Conservation (phyloP, 2,113 vertebrate species). For the Charadrius vociferus region DNA sequence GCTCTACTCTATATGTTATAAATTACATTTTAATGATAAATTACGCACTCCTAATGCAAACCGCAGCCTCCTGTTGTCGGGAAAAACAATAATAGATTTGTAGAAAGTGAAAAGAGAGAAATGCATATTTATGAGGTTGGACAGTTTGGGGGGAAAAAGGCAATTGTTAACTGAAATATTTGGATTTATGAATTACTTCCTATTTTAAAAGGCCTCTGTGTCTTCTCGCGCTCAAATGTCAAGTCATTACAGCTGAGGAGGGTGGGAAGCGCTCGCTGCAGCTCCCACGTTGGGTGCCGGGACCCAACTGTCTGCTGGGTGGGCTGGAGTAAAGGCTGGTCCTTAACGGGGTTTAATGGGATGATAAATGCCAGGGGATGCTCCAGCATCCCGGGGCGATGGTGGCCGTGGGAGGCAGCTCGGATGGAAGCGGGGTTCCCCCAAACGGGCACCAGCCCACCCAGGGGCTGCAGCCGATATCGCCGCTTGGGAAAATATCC, state of each 20-base stretch:
- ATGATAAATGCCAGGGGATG: neutral
- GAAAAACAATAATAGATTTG: slow-evolving; percentile 65
- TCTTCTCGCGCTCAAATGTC: neutral
- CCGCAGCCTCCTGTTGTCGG: slow-evolving; percentile 7
- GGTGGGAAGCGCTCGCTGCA: neutral
- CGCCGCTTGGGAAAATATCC: neutral
- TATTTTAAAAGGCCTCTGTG: neutral
- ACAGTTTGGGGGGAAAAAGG: neutral
- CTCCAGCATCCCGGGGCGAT: accelerated
- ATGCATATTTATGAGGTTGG: slow-evolving; percentile 67
- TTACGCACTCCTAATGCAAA: slow-evolving; percentile 28
- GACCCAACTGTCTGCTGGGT: neutral
- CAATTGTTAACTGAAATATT: slow-evolving; percentile 34
- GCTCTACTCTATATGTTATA: slow-evolving; percentile 45
- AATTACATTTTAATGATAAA: slow-evolving; percentile 70
- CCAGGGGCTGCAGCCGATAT: accelerated
- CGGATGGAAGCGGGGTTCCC: accelerated
- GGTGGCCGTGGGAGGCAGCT: neutral
- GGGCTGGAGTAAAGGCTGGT: neutral
- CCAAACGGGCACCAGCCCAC: accelerated
- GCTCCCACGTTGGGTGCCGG: accelerated
- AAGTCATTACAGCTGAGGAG: neutral
- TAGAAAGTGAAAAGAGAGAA: slow-evolving; percentile 14
- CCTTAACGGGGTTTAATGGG: neutral
- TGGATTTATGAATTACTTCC: slow-evolving; percentile 40